These are phyloP conservation scores for Drosophila demipolita DNA, from an alignment of 2,888 invertebrate species.

Conservation along the genomic window DNA sequence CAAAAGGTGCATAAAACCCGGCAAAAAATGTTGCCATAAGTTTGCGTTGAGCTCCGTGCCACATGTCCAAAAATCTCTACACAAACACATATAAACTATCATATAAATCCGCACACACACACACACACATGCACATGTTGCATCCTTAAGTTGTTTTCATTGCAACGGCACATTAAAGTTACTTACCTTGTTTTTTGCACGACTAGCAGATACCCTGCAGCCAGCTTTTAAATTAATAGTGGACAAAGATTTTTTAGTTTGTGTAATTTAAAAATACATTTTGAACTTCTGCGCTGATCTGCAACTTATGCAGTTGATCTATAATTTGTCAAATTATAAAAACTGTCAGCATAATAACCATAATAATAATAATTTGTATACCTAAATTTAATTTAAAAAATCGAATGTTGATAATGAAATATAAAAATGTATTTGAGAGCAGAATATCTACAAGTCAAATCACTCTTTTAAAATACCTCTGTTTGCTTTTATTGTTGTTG, in stretches of 20 bases:
- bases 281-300: no score
- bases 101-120: constrained; percentile 9
- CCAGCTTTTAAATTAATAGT: neutral
- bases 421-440: neutral
- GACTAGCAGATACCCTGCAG: neutral
- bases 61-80: constrained; percentile 69
- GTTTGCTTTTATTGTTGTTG: neutral
- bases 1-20: constrained; percentile 48
- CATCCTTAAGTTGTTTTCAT: constrained; percentile 42
- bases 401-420: neutral
- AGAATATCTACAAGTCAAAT: neutral
- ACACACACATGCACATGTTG: constrained; percentile 30
- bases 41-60: constrained; percentile 56
- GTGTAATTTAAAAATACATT: neutral
- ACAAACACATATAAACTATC: constrained; percentile 22
- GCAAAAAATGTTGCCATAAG: constrained; percentile 55
- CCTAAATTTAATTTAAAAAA: neutral
- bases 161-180: constrained; percentile 45
- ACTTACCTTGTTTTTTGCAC: neutral
- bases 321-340: neutral
- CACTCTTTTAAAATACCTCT: neutral
- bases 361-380: no score
- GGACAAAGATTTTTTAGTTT: neutral
- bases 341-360: neutral
- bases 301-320: neutral